Base-by-base conservation (phyloP, 2,113 vertebrate genomes). In the Pavo muticus region DNA sequence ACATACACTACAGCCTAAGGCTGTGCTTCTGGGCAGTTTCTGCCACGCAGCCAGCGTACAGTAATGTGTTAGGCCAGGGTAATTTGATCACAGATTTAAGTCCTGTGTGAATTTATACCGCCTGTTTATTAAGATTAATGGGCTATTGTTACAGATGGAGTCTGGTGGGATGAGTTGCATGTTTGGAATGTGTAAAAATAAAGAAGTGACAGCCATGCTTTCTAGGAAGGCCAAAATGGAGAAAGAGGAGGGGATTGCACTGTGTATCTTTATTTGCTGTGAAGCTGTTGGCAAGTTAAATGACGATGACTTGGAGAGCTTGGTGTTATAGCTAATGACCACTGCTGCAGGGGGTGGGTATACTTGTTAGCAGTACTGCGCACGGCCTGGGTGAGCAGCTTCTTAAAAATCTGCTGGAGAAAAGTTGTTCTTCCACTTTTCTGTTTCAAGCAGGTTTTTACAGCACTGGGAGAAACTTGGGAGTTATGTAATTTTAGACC, bases 1-100 rank as follows among this genome's bases (percentile, higher is more conserved):
- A 30, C 6, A 5, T 14, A 21, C 23, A 0, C 1, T 59, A 12
- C 0, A 4, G 14, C 8, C 20, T 32, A 42, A 68, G 15, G 17
- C 32, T 68, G 14, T 39, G 24, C 23, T 81, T 17, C 15, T 81
- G 27, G 35, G 37, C 11, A 45, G 24, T 37, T 16, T 89, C 18
- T 42, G 10, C 63, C 71, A 19, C 52, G 82, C 42, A 72, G 35
- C 18, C 21, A 64, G 6, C 30, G 11, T 35, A 81, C n/a, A 44
- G 45, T 54, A 73, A 56, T 35, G 64, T 90, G 12, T 47, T 61
- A 70, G 44, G 37, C 20, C 30, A 40, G 8, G 16, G 30, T 48
- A 57, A 52, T 70, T 57, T 70, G 32, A 77, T 89, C n/a, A 44
- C 32, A 64, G 42, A 14, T 88, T 78, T 72, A 25, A 86, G 30